Evolutionary conservation across 2,888 invertebrate genomes (phyloP).

Genomic region (Andricus curvator): DNA sequence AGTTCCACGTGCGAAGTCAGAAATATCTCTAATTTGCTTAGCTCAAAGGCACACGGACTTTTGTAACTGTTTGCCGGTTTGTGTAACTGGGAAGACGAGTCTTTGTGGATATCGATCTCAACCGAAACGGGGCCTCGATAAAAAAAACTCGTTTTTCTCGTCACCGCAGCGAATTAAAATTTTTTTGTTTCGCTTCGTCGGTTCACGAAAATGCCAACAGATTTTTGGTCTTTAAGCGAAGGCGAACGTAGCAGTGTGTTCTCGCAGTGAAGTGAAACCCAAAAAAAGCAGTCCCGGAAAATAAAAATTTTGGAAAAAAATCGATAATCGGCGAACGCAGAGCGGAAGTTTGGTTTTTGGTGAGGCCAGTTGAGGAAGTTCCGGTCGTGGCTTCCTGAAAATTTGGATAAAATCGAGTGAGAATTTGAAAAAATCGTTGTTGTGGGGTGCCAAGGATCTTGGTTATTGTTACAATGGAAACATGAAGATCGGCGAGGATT

Average conservation of each 20-base stretch:
- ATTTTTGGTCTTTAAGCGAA: conserved; percentile 29
- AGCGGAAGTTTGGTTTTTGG: conserved; percentile 8
- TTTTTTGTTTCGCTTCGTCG: conserved; percentile 37
- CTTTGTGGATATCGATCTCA: conserved; percentile 54
- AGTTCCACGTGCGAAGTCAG: neutral
- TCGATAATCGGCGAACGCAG: neutral
- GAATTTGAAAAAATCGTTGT: conserved; percentile 50
- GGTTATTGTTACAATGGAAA: conserved; percentile 72
- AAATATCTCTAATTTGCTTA: conserved; percentile 26
- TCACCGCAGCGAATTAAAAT: conserved; percentile 43
- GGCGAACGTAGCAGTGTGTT: conserved; percentile 21
- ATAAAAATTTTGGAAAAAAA: conserved; percentile 9
- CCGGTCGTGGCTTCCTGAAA: neutral
- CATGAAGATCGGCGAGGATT: conserved; percentile 73
- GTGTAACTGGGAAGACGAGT: conserved; percentile 65
- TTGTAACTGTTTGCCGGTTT: conserved; percentile 52
- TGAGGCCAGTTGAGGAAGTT: neutral
- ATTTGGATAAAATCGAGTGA: conserved; percentile 25
- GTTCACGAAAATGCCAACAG: conserved; percentile 33
- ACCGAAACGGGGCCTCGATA: conserved; percentile 42
- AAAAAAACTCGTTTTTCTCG: conserved; percentile 50
- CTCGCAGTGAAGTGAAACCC: conserved; percentile 27
- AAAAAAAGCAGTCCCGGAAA: conserved; percentile 7
- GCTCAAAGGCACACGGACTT: conserved; percentile 43
- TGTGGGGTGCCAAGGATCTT: conserved; percentile 66